Conservation (phyloP, 2,888 invertebrate genomes). For the Tipula unca region DNA sequence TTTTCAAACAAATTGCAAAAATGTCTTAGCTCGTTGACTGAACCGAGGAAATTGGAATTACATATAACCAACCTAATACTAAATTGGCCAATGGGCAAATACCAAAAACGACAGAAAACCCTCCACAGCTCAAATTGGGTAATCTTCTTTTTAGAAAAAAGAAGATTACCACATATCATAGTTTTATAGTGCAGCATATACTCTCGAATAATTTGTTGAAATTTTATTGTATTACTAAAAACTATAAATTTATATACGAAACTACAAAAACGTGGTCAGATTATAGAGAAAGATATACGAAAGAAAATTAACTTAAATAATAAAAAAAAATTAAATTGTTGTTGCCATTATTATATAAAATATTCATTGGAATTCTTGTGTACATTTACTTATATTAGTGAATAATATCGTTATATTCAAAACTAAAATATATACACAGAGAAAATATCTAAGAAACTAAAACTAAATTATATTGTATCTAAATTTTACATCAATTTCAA, state of each 20-base stretch:
- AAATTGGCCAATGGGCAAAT: too few species aligned
- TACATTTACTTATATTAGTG: background rate
- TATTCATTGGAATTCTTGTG: background rate
- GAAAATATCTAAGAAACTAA: background rate
- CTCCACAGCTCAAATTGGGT: background rate
- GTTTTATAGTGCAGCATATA: background rate
- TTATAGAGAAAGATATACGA: background rate
- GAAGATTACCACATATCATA: background rate
- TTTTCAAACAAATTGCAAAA: too few species aligned
- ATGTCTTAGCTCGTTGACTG: too few species aligned
- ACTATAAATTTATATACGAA: background rate
- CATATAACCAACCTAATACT: too few species aligned
- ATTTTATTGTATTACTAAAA: background rate
- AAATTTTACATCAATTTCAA: constrained; percentile 4
- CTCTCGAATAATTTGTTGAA: background rate
- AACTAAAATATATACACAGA: background rate
- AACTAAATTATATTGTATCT: background rate
- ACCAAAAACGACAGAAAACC: too few species aligned
- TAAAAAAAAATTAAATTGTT: background rate
- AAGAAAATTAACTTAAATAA: background rate
- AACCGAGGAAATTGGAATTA: too few species aligned
- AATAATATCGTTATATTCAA: background rate
- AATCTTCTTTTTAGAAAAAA: too few species aligned
- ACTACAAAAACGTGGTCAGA: background rate
- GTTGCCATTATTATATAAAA: background rate